Evolutionary conservation across 2,113 vertebrate genomes (phyloP).

Genomic region (Columbina picui): DNA sequence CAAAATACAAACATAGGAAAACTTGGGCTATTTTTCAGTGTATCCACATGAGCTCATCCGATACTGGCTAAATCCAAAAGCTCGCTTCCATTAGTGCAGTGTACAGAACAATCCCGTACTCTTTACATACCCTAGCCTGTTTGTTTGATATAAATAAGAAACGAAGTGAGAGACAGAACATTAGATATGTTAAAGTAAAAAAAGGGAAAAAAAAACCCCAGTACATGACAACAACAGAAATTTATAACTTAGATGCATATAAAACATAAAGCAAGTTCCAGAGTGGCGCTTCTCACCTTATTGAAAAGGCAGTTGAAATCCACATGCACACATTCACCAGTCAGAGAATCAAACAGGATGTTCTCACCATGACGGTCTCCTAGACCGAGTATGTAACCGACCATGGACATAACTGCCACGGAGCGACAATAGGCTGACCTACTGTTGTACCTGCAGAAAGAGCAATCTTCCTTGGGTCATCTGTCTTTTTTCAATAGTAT

Average conservation of each 20-base stretch:
- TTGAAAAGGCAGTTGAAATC: constrained; percentile 99
- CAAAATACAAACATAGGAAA: not conserved
- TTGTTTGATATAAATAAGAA: not conserved
- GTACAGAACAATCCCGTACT: not conserved
- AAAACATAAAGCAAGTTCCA: not conserved
- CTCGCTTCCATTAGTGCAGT: not conserved
- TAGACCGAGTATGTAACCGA: constrained; percentile 95
- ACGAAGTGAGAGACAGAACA: not conserved
- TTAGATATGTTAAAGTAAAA: not conserved
- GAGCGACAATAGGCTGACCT: constrained; percentile 96
- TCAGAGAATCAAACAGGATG: constrained; percentile 95
- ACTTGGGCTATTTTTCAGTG: not conserved
- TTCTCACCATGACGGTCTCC: constrained; percentile 98
- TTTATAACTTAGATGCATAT: not conserved
- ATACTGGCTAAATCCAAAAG: not conserved
- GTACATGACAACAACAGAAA: not conserved
- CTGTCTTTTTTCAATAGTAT: not conserved
- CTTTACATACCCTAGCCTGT: not conserved
- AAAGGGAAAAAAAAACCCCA: not conserved
- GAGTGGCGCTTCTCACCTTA: constrained; percentile 80
- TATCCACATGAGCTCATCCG: not conserved
- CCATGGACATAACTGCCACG: constrained; percentile 98
- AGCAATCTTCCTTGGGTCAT: too few species aligned
- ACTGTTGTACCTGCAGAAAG: constrained; percentile 90
- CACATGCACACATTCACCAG: constrained; percentile 95